phyloP scores from a whole-genome alignment of 1,140 invertebrate species.

The Anagrus nilaparvatae region DNA sequence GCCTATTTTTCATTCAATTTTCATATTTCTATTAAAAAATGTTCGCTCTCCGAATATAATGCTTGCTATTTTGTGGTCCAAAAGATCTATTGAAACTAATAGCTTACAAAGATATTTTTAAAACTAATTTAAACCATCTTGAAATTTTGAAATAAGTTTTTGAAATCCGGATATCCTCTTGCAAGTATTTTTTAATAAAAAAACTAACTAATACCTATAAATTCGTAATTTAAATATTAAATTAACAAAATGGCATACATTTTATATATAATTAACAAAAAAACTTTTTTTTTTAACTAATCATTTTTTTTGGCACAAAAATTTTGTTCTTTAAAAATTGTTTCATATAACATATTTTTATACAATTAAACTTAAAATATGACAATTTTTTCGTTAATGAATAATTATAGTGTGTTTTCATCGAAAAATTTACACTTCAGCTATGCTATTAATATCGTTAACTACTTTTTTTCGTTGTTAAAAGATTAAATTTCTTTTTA shows the following conservation, averaged over 20 bases:
- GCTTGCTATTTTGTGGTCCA: too few relatives aligned
- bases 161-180: too few relatives aligned
- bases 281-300: slow-evolving; percentile 1
- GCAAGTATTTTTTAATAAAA: too few relatives aligned
- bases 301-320: slow-evolving; percentile 7
- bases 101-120: slow-evolving; percentile 13
- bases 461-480: slow-evolving; percentile 5
- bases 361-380: neutral
- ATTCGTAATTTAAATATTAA: too few relatives aligned
- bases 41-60: too few relatives aligned
- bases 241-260: slow-evolving; percentile 12
- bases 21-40: too few relatives aligned
- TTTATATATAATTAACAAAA: slow-evolving; percentile 10
- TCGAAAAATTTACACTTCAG: neutral
- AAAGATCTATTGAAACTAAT: slow-evolving; percentile 7
- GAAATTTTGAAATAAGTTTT: slow-evolving; percentile 3
- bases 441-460: neutral
- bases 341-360: slow-evolving; percentile 5
- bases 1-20: too few relatives aligned
- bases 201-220: too few relatives aligned
- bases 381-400: slow-evolving; percentile 1
- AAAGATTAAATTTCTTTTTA: slow-evolving; percentile 13
- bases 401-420: slow-evolving; percentile 5
- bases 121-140: slow-evolving; percentile 7
- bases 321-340: neutral